Base-by-base conservation (phyloP, 1,140 invertebrate genomes). In the Melanaphis sacchari region DNA sequence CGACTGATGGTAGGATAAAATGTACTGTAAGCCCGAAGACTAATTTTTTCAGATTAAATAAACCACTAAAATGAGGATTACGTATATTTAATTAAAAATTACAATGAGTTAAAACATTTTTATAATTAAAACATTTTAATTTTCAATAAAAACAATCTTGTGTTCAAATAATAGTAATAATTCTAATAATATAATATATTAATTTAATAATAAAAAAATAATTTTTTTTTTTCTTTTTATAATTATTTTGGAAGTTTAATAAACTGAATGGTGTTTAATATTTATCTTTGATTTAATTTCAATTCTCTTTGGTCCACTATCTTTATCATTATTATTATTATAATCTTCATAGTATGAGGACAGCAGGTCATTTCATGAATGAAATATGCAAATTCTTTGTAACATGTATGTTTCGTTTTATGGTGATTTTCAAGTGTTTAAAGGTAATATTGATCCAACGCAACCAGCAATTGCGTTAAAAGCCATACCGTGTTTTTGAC, bases 401-500 rank as follows among this genome's bases (percentile, higher is more conserved):
- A 85, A 88, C 85, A 5, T 54, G 24, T 54, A 11, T 54, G 26
- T 38, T 22, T 21, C 36, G 54, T n/a, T 31, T 26, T 89, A 40
- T 40, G 38, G 52, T 59, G 49, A 31, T 40, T 90, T 41, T 41
- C 46, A 40, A 59, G 31, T n/a, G 24, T 90, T 15, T 66, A 6
- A 31, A 90, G 31, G 24, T 52, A 90, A 90, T 90, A 66, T 90
- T 90, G 89, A 90, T 90, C 36, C 26, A 11, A 6, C 2, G 26
- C 15, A 9, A 54, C 4, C 40, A 18, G 31, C 52, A 66, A 90
- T 66, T 41, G 41, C 15, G 54, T 90, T 90, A 66, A 90, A 90
- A 90, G 89, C 89, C 26, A 90, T 90, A 59, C 38, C 54, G 26
- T 66, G 54, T 90, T 90, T 54, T n/a, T 54, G 24, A 90, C 54